Evolutionary conservation across 1,140 invertebrate genomes (phyloP).

Genomic region (Drosophila guanche): DNA sequence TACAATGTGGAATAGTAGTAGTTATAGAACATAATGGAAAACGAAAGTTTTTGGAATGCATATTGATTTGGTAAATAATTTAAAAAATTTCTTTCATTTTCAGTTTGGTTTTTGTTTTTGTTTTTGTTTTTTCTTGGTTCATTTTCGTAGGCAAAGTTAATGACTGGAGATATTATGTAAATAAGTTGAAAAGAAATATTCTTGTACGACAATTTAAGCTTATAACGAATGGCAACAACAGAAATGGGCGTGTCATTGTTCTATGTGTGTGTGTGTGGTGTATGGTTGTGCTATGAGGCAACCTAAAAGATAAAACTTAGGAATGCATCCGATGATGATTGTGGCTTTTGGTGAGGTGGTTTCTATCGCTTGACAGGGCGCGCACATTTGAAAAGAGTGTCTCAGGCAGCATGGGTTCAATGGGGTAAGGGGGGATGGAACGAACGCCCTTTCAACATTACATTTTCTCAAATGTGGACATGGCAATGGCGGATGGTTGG

Average conservation of each 20-base stretch:
- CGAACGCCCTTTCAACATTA: conserved; percentile 35
- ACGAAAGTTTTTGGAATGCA: conserved; percentile 55
- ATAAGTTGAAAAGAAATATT: conserved; percentile 66
- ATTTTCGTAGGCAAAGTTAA: conserved; percentile 77
- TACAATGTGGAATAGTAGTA: conserved; percentile 30
- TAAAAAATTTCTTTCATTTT: conserved; percentile 42
- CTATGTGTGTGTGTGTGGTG: conserved; percentile 15
- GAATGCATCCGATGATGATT: conserved; percentile 43
- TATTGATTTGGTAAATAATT: conserved; percentile 70
- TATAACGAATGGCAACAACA: conserved; percentile 57
- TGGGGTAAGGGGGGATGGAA: conserved; percentile 14
- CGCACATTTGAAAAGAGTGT: conserved; percentile 76
- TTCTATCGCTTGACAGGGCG: conserved; percentile 18
- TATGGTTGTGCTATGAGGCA: conserved; percentile 29
- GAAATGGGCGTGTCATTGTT: conserved; percentile 39
- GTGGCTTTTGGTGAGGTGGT: conserved; percentile 8
- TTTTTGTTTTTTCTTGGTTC: conserved; percentile 28
- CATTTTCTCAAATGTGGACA: conserved; percentile 27
- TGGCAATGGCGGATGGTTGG: conserved; percentile 51
- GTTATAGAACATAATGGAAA: conserved; percentile 44
- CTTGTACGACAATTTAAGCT: conserved; percentile 59
- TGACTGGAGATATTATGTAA: conserved; percentile 81
- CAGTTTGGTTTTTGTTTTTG: conserved; percentile 21
- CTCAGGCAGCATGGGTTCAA: conserved; percentile 34
- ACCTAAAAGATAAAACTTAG: conserved; percentile 35